These are phyloP conservation scores for Trematomus bernacchii DNA, from an alignment of 2,797 vertebrate genomes.

Conservation along the genomic window DNA sequence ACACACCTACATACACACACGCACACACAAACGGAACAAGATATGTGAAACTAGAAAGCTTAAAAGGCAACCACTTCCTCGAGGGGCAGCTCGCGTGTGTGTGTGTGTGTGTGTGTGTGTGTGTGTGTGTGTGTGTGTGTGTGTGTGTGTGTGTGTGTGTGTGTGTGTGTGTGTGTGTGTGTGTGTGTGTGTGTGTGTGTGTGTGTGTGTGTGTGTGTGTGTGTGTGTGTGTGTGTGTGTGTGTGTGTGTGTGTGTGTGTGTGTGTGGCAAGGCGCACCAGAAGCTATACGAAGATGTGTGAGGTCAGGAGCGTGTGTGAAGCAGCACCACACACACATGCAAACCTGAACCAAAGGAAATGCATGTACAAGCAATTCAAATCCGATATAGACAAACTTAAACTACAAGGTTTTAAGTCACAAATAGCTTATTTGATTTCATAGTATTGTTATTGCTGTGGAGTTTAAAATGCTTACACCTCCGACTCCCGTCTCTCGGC, in stretches of 20 bases:
- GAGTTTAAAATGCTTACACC: neutral
- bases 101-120: conserved; percentile 2
- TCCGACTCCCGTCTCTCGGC: no score
- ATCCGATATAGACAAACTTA: neutral
- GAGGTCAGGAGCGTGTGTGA: conserved; percentile 35
- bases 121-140: no score
- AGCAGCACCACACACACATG: conserved; percentile 9
- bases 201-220: conserved; percentile 1
- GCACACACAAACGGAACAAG: conserved; percentile 30
- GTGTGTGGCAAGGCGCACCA: conserved; percentile 37
- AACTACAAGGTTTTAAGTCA: no score
- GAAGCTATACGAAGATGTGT: conserved; percentile 35
- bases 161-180: no score
- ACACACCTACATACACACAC: conserved; percentile 35
- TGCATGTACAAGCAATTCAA: neutral
- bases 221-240: no score
- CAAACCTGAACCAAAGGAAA: conserved; percentile 3
- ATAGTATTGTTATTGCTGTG: neutral
- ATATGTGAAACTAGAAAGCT: conserved; percentile 75
- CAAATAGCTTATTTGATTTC: neutral
- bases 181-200: neutral
- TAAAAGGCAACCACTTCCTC: conserved; percentile 75
- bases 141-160: no score
- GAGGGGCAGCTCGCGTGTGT: conserved; percentile 37
- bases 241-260: no score